Evolutionary conservation across 2,888 invertebrate genomes (phyloP).

Genomic region (Harpagoxenus sublaevis): DNA sequence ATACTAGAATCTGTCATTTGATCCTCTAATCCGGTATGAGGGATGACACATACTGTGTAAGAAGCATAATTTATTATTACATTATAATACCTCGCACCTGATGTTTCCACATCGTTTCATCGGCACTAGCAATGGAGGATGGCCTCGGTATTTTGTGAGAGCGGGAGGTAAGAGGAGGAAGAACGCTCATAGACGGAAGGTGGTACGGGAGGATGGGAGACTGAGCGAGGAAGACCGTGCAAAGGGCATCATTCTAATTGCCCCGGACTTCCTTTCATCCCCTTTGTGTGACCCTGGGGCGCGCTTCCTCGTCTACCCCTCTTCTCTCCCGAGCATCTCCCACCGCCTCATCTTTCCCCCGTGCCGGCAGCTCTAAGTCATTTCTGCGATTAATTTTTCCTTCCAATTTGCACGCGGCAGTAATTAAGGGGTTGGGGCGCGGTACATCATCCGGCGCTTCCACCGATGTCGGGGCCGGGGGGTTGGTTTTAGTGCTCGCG

Average conservation of each 20-base stretch:
- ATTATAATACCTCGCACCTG: constrained; percentile 48
- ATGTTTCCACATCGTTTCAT: constrained; percentile 51
- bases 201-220: constrained; percentile 55
- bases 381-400: constrained; percentile 87
- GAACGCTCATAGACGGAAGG: constrained; percentile 38
- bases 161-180: constrained; percentile 28
- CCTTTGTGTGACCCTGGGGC: constrained; percentile 84
- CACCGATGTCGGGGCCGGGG: constrained; percentile 70
- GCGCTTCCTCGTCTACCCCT: constrained; percentile 82
- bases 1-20: neutral
- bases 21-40: neutral
- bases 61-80: constrained; percentile 49
- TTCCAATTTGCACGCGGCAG: constrained; percentile 87
- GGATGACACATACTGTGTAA: neutral
- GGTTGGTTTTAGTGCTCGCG: constrained; percentile 74
- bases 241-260: constrained; percentile 86
- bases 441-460: constrained; percentile 82
- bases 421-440: constrained; percentile 85
- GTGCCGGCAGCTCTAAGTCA: constrained; percentile 85
- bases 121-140: constrained; percentile 31
- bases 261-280: constrained; percentile 87
- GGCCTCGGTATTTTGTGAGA: constrained; percentile 46
- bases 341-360: constrained; percentile 69
- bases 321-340: constrained; percentile 72
- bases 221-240: constrained; percentile 78